These are phyloP conservation scores for Melanostoma scalare DNA, from an alignment of 2,888 invertebrate species.

Conservation along the genomic window DNA sequence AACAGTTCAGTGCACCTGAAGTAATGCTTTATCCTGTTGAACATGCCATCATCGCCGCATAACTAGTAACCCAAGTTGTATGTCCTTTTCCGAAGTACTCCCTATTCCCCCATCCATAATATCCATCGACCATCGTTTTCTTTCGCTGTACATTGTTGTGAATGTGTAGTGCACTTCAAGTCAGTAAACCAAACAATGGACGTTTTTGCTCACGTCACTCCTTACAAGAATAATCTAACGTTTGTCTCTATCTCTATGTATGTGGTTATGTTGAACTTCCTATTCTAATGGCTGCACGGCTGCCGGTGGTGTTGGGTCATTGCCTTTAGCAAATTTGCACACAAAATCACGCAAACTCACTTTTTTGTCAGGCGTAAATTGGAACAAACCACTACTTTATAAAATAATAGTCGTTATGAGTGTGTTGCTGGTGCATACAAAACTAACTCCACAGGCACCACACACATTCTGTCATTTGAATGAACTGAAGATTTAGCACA, in stretches of 20 bases:
- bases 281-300: constrained; percentile 29
- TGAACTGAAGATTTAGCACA: constrained; percentile 46
- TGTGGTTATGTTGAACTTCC: constrained; percentile 37
- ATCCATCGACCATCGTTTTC: constrained; percentile 1
- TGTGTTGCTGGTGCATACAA: background rate
- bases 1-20: constrained; percentile 64
- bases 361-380: constrained; percentile 57
- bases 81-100: constrained; percentile 25
- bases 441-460: background rate
- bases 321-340: constrained; percentile 56
- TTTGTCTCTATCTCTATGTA: background rate
- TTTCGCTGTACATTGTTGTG: constrained; percentile 3
- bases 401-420: background rate
- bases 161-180: background rate
- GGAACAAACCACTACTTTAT: constrained; percentile 48
- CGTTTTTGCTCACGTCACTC: constrained; percentile 24
- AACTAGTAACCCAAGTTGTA: constrained; percentile 30
- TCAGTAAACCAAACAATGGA: constrained; percentile 48
- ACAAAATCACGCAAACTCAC: constrained; percentile 61
- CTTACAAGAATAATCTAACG: constrained; percentile 16
- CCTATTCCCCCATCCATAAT: background rate
- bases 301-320: constrained; percentile 60
- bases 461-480: constrained; percentile 8
- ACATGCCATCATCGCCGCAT: constrained; percentile 48
- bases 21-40: constrained; percentile 61